Percentiles rank a stretch among this genome's conserved stretches.
phyloP scores from a whole-genome alignment of 92 coral and sea anemone genomes.

The Phenganax stokvisi region DNA sequence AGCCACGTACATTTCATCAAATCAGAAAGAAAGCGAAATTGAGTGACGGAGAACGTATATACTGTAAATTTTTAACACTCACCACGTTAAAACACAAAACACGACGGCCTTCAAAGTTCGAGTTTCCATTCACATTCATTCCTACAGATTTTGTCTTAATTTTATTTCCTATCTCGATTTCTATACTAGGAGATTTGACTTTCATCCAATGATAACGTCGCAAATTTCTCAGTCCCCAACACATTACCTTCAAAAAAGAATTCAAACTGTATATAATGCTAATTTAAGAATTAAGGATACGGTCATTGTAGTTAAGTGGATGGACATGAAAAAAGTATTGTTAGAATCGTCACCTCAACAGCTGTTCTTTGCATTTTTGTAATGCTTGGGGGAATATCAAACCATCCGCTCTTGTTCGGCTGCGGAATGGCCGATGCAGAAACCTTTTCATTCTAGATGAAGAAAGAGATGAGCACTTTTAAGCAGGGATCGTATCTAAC shows the following conservation, averaged over 20 bases:
- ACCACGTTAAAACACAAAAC: constrained; percentile 25
- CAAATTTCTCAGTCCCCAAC: constrained; percentile 30
- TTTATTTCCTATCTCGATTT: constrained; percentile 14
- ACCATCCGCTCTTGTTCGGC: constrained; percentile 36
- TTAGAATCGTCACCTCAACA: constrained; percentile 58
- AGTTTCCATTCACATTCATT: background rate
- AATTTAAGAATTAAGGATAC: too few relatives aligned
- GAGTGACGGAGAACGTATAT: background rate
- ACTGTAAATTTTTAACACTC: background rate
- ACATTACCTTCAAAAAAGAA: constrained; percentile 15
- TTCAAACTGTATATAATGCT: background rate
- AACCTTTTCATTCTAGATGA: constrained; percentile 7
- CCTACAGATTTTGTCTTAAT: constrained; percentile 9
- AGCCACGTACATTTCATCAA: background rate
- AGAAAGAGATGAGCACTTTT: background rate
- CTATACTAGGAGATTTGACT: constrained; percentile 19
- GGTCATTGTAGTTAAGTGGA: too few relatives aligned
- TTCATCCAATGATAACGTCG: constrained; percentile 10
- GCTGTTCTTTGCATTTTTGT: constrained; percentile 89
- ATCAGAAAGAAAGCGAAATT: background rate
- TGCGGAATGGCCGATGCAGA: constrained; percentile 13
- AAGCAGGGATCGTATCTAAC: background rate
- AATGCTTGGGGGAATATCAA: constrained; percentile 70
- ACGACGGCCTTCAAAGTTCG: constrained; percentile 9
- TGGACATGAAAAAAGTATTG: too few relatives aligned